Evolutionary conservation across 2,888 invertebrate genomes (phyloP).

Genomic region (Meloe dianella): DNA sequence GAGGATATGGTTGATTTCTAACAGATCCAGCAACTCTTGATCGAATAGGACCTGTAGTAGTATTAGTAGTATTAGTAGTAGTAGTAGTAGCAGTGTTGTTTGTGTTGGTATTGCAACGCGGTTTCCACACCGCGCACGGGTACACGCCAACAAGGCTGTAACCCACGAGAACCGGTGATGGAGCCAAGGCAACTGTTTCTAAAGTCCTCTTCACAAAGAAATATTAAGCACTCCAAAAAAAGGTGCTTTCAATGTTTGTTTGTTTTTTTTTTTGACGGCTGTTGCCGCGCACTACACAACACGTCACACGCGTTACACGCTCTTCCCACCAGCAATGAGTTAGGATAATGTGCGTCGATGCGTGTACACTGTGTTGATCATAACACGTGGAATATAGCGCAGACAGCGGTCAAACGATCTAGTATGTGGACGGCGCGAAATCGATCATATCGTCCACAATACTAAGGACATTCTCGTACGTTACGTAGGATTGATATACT

Average conservation of each 20-base stretch:
- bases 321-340: conserved; percentile 35
- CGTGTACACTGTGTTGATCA: conserved; percentile 56
- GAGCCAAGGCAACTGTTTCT: conserved; percentile 59
- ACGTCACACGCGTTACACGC: conserved; percentile 43
- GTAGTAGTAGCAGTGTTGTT: conserved; percentile 24
- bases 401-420: conserved; percentile 29
- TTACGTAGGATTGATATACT: not conserved
- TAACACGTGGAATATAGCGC: conserved; percentile 55
- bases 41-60: conserved; percentile 35
- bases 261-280: not conserved
- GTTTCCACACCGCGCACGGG: conserved; percentile 64
- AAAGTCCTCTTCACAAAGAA: conserved; percentile 36
- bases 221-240: conserved; percentile 37
- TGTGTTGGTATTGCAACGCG: conserved; percentile 45
- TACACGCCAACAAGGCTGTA: conserved; percentile 65
- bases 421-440: conserved; percentile 18
- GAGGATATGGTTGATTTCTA: conserved; percentile 41
- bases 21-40: conserved; percentile 28
- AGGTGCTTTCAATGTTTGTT: not conserved
- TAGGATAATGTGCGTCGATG: conserved; percentile 47
- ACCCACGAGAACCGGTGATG: conserved; percentile 60
- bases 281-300: conserved; percentile 31
- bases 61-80: conserved; percentile 22
- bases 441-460: conserved; percentile 28
- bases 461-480: not conserved